Evolutionary conservation across 2,113 vertebrate species (phyloP).

Genomic region (Cyprinus carpio): DNA sequence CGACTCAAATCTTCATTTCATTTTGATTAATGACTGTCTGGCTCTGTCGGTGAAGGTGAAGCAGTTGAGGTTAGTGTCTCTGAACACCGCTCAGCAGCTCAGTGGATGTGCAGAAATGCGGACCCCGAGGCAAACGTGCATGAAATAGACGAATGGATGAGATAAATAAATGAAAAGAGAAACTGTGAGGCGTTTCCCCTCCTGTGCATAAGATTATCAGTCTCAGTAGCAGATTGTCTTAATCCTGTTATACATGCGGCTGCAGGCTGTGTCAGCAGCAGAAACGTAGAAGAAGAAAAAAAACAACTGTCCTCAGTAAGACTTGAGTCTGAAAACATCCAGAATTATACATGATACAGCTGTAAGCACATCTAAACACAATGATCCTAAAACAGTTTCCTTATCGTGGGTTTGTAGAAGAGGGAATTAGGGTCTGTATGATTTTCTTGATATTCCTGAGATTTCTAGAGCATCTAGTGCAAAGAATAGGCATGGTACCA

Average conservation of each 20-base stretch:
- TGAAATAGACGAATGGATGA: constrained; percentile 49
- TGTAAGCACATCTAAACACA: constrained; percentile 42
- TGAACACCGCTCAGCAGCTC: constrained; percentile 9
- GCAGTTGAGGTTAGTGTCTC: constrained; percentile 31
- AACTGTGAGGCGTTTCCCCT: constrained; percentile 43
- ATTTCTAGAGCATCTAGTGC: not conserved
- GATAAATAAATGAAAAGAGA: constrained; percentile 59
- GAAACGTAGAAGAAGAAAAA: constrained; percentile 20
- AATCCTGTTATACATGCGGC: constrained; percentile 64
- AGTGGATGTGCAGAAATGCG: constrained; percentile 23
- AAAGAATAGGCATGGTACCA: not conserved
- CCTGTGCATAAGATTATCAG: constrained; percentile 62
- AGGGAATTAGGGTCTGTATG: not conserved
- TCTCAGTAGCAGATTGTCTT: constrained; percentile 61
- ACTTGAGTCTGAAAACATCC: constrained; percentile 45
- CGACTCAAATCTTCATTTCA: constrained; percentile 25
- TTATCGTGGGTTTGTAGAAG: constrained; percentile 16
- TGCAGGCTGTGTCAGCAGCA: constrained; percentile 44
- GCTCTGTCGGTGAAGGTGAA: constrained; percentile 25
- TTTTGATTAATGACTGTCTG: constrained; percentile 38
- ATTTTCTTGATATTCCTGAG: not conserved
- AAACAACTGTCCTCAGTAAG: constrained; percentile 35
- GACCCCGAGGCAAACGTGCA: constrained; percentile 33
- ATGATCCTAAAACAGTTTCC: constrained; percentile 40
- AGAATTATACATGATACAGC: constrained; percentile 8